Percentiles rank a stretch among this genome's conserved stretches.
Conservation (phyloP, 2,888 invertebrate species). For the Magallana nippona region DNA sequence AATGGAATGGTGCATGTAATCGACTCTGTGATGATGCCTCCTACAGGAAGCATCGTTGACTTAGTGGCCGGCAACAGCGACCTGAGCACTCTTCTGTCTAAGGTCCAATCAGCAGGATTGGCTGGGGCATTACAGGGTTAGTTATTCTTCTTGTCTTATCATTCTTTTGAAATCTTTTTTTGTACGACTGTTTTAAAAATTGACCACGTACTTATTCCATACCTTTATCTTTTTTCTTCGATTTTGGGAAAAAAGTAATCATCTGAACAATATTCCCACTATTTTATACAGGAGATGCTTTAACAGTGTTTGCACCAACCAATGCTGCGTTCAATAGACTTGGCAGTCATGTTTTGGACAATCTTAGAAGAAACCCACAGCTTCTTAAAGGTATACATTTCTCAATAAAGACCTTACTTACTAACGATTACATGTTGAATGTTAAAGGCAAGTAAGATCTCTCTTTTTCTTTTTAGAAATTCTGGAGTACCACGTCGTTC, state of each 20-base stretch:
- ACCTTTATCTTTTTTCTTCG: no score
- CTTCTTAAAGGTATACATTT: conserved; percentile 50
- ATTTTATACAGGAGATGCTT: conserved; percentile 40
- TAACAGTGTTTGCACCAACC: conserved; percentile 58
- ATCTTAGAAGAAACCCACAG: conserved; percentile 48
- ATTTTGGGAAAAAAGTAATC: no score
- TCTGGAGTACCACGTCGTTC: conserved; percentile 61
- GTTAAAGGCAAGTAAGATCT: neutral
- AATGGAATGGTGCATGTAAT: conserved; percentile 66
- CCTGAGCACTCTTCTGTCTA: conserved; percentile 58
- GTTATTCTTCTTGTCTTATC: neutral
- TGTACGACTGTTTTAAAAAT: no score
- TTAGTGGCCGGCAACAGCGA: conserved; percentile 57
- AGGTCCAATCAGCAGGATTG: conserved; percentile 56
- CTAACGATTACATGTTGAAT: neutral
- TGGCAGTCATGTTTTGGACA: conserved; percentile 45
- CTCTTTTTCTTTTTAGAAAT: conserved; percentile 25
- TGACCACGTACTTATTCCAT: no score
- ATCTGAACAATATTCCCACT: no score
- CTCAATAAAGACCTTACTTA: neutral
- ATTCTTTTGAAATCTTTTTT: no score
- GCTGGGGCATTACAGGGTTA: conserved; percentile 55
- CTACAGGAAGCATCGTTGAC: conserved; percentile 60
- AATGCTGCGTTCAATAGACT: conserved; percentile 56
- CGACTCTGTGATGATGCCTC: conserved; percentile 64